These are phyloP conservation scores for Penaeus monodon DNA, from an alignment of 2,888 invertebrate genomes.

Conservation along the genomic window DNA sequence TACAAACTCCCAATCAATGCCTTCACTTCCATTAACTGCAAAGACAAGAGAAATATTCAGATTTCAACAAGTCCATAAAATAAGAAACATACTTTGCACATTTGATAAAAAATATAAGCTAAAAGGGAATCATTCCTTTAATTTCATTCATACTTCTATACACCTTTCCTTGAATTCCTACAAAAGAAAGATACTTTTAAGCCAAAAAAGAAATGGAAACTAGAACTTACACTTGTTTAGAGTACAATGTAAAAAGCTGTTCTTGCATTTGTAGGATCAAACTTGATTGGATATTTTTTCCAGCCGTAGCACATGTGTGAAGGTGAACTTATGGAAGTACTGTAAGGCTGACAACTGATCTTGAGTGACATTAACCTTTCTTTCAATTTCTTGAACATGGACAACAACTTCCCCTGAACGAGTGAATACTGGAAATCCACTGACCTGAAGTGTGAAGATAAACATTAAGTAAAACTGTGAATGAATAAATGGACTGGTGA, in stretches of 20 bases:
- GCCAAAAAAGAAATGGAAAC: background rate
- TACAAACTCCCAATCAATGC: conserved; percentile 89
- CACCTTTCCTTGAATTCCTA: conserved; percentile 63
- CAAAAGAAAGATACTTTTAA: background rate
- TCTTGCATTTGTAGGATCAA: conserved; percentile 84
- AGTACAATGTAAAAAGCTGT: conserved; percentile 80
- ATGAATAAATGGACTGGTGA: background rate
- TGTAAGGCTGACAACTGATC: conserved; percentile 78
- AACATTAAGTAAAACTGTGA: background rate
- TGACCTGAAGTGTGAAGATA: conserved; percentile 67
- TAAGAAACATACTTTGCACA: too few species aligned
- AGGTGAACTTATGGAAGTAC: conserved; percentile 91
- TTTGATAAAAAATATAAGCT: background rate
- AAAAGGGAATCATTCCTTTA: too few species aligned
- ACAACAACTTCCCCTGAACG: conserved; percentile 96
- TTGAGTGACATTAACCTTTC: conserved; percentile 73
- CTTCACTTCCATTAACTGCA: conserved; percentile 68
- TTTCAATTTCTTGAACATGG: conserved; percentile 74
- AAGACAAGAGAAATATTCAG: background rate
- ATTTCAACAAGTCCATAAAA: too few species aligned
- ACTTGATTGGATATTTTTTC: conserved; percentile 95
- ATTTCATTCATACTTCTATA: background rate
- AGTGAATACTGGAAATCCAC: conserved; percentile 67
- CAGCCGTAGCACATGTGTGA: conserved; percentile 91
- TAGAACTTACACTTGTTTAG: conserved; percentile 71